A percentile compares a stretch with the other conserved stretches of the same genome.
Conservation (phyloP, 2,888 invertebrate genomes). For the Myopa tessellatipennis region DNA sequence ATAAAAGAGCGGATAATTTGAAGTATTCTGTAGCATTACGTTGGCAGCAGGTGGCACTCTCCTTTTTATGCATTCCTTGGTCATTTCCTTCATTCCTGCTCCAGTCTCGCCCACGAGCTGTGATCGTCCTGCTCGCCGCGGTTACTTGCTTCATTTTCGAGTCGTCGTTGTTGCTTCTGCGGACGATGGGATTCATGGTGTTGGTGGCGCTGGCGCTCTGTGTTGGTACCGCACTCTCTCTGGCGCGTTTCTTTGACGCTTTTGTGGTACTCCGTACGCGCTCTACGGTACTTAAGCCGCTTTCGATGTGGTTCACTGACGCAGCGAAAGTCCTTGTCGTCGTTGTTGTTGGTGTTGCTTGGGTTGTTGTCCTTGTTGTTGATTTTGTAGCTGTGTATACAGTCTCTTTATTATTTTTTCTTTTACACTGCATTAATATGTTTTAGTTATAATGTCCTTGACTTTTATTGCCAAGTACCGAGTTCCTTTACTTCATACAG, state of each 20-base stretch:
- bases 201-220: background rate
- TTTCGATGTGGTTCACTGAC: constrained; percentile 23
- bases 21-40: constrained; percentile 41
- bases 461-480: too few relatives aligned
- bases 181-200: background rate
- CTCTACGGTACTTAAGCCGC: constrained; percentile 6
- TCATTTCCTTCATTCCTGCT: background rate
- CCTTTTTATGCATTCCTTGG: background rate
- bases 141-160: background rate
- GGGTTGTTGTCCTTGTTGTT: background rate
- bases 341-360: constrained; percentile 1
- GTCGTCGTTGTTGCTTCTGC: background rate
- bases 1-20: constrained; percentile 41
- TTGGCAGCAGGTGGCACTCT: constrained; percentile 26
- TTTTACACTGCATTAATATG: constrained; percentile 1
- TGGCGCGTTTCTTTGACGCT: constrained; percentile 20
- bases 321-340: constrained; percentile 21
- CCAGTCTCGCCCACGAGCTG: background rate
- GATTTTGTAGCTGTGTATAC: too few relatives aligned
- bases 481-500: too few relatives aligned
- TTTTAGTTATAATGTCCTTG: background rate
- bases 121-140: too few relatives aligned
- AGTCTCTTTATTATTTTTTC: background rate
- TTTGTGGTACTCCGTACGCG: background rate
- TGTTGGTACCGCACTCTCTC: background rate